Base-by-base conservation (phyloP, 2,888 invertebrate genomes). In the Zootermopsis nevadensis region DNA sequence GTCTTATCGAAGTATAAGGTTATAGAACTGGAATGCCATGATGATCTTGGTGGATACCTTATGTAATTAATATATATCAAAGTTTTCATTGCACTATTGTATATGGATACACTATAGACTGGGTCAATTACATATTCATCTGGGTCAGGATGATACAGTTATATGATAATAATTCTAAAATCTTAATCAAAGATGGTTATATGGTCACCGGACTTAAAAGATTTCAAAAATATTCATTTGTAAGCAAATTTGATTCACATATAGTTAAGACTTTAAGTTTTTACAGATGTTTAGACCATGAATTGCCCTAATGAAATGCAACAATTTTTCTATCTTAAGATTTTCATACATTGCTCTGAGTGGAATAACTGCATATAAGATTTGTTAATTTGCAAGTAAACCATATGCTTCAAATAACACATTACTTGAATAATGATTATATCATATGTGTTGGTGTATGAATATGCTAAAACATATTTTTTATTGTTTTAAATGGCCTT, bases 281-380 rank as follows among this genome's bases (percentile, higher is more conserved):
- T 60, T 60, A 79, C 30, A 24, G 33, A 60, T 10, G 53, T 79
- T 60, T 38, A 33, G 53, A 55, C 55, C 55, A 55, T 79, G 79
- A 60, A 79, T 60, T 79, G 33, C 42, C 74, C 74, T 74, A 53
- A 77, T 79, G 66, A 79, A 79, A 79, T 79, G 79, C 79, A 79
- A 79, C 79, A 79, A 79, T 79, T 79, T 79, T 79, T 79, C 79
- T 79, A 79, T 79, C 79, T 79, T 66, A 79, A 79, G 79, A 79
- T 79, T 79, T 79, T 79, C 79, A 79, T 79, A 79, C 79, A 79
- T 55, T 79, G 66, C 66, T 79, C 79, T 79, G 79, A 79, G 79
- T 79, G 79, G 79, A 79, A 79, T 66, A 79, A 79, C 79, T 79
- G 79, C 66, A 79, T 79, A 66, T 79, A 60, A 79, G 33, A 79